Evolutionary conservation across 2,797 vertebrate species (phyloP).

Genomic region (Neosilurus hyrtlii): DNA sequence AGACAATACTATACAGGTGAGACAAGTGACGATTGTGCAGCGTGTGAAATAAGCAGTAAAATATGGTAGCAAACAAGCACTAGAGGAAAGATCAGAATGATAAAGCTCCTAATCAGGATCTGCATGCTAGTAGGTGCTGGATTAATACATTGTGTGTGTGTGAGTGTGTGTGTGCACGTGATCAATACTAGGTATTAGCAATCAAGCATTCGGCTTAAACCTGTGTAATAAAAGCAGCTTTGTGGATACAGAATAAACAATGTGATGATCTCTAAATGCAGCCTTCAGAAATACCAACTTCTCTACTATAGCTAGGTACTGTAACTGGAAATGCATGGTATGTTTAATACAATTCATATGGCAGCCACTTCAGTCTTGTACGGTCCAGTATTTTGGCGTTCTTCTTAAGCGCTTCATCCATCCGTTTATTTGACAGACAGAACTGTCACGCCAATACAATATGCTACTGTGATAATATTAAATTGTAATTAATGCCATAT

Average conservation of each 20-base stretch:
- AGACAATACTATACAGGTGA: conserved; percentile 25
- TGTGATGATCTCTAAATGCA: not conserved
- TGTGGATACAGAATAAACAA: conserved; percentile 8
- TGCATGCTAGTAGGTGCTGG: not conserved
- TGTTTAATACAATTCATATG: not conserved
- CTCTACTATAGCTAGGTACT: not conserved
- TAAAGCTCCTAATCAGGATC: not conserved
- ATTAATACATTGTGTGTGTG: conserved; percentile 12
- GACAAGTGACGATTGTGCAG: conserved; percentile 25
- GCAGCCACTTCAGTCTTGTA: not conserved
- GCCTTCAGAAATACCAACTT: conserved; percentile 1
- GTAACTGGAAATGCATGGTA: not conserved
- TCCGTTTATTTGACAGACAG: not conserved
- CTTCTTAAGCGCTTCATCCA: not conserved
- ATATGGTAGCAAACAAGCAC: not conserved
- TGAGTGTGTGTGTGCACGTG: not conserved
- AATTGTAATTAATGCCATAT: conserved; percentile 19
- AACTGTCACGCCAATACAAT: not conserved
- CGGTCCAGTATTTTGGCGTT: conserved; percentile 5
- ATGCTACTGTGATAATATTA: not conserved
- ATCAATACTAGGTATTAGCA: conserved; percentile 2
- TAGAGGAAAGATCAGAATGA: not conserved
- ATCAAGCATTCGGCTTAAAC: conserved; percentile 4
- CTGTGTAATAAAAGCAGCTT: conserved; percentile 19
- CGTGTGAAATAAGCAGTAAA: not conserved